Conservation (phyloP, 1,140 invertebrate genomes). For the Aphelinus atriplicis region DNA sequence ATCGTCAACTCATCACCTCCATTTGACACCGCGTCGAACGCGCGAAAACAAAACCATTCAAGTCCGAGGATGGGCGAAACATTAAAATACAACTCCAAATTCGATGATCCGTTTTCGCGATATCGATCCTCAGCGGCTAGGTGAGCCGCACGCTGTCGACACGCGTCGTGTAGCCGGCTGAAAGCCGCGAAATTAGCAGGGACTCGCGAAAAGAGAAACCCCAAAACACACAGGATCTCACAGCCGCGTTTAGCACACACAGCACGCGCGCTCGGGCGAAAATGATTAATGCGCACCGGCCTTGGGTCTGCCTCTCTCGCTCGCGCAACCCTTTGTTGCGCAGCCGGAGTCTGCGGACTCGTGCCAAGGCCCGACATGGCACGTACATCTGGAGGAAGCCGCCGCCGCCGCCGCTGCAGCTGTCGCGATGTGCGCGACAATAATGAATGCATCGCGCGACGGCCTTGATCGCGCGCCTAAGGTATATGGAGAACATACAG, state of each 20-base stretch:
- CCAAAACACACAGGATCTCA: neutral
- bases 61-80: too few species aligned
- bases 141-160: too few species aligned
- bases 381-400: conserved; percentile 20
- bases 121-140: too few species aligned
- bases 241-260: neutral
- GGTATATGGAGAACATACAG: too few species aligned
- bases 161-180: too few species aligned
- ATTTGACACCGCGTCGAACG: too few species aligned
- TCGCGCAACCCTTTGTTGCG: conserved; percentile 15
- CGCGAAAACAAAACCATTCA: too few species aligned
- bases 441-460: too few species aligned
- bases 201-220: conserved; percentile 19
- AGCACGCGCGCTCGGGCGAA: neutral
- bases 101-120: too few species aligned
- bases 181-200: conserved; percentile 6
- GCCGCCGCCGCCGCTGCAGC: neutral
- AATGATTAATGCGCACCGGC: conserved; percentile 12
- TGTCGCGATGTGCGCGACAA: conserved; percentile 2
- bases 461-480: too few species aligned
- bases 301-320: neutral
- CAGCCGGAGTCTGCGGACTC: neutral
- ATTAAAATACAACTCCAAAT: too few species aligned
- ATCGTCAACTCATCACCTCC: too few species aligned
- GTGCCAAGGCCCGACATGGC: conserved; percentile 19